Evolutionary conservation across 2,113 vertebrate genomes (phyloP).

Genomic region (Oreotrochilus melanogaster): DNA sequence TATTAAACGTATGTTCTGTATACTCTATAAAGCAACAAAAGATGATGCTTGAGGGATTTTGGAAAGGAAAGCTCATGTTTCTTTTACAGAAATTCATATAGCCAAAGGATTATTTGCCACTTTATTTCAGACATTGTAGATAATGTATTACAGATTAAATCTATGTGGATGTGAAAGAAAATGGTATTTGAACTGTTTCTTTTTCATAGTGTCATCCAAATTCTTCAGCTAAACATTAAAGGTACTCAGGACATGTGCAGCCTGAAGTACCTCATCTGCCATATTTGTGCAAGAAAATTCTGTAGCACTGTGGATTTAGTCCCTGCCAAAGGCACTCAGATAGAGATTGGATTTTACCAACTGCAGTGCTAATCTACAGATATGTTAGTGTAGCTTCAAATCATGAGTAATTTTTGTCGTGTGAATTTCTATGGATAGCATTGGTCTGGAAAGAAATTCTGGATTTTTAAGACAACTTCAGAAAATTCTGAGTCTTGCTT

Average conservation of each 20-base stretch:
- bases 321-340: not conserved
- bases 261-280: not conserved
- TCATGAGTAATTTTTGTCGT: not conserved
- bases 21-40: not conserved
- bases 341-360: not conserved
- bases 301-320: not conserved
- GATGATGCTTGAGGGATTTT: not conserved
- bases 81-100: not conserved
- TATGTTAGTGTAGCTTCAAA: not conserved
- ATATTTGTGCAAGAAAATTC: not conserved
- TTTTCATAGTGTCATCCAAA: not conserved
- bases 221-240: not conserved
- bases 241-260: not conserved
- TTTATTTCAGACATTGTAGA: not conserved
- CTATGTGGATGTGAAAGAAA: not conserved
- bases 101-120: not conserved
- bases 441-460: not conserved
- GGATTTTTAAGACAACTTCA: not conserved
- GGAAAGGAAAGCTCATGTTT: not conserved
- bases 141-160: not conserved
- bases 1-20: not conserved
- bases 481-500: not conserved
- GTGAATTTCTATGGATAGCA: not conserved
- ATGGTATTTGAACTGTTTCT: rapidly evolving
- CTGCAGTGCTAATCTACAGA: not conserved